Base-by-base conservation (phyloP, 2,113 vertebrate species). In the Muscicapa adusta region DNA sequence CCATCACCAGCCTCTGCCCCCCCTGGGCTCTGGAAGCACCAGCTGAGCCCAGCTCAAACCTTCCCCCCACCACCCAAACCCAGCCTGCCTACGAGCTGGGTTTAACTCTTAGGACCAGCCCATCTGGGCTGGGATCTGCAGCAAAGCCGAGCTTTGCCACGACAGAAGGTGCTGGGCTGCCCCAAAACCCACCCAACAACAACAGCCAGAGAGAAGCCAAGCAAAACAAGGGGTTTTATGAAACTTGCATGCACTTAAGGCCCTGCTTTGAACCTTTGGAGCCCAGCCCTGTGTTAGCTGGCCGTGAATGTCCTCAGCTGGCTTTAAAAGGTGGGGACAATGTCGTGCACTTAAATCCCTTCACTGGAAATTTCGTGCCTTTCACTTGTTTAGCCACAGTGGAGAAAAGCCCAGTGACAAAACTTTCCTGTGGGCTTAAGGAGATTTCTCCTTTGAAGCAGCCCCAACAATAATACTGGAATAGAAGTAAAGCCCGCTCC, bases 361-460 rank as follows among this genome's bases (percentile, higher is more conserved):
- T 96, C 76, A 70, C 38, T 85, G 84, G 93, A 96, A 95, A 80
- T 71, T 90, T 94, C 96, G 94, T 91, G 97, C 96, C 93, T 96
- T 80, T 93, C 96, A 94, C 84, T 96, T 97, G 98, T 98, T 98
- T 96, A 97, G 95, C 97, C 96, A 97, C 97, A 97, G 95, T 72
- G 33, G 80, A 96, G 96, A 96, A 94, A 97, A 98, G 96, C 96
- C 95, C 89, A 94, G 95, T 95, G 34, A 81, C 96, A 96, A 97
- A 97, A 97, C 96, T 97, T 96, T 96, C 96, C 97, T 68, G 81
- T 8, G 88, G 94, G 91, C 95, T 91, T 95, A 93, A 73, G 96
- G 93, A 96, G 96, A 80, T 85, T 95, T 94, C 74, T 84, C 67
- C 97, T 98, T 98, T 97, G 97, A 98, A 97, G 98, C 83, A 53